Percentiles rank a stretch among this genome's conserved stretches.
Conservation (phyloP, 2,797 vertebrate genomes). For the Dicrostonyx torquatus region DNA sequence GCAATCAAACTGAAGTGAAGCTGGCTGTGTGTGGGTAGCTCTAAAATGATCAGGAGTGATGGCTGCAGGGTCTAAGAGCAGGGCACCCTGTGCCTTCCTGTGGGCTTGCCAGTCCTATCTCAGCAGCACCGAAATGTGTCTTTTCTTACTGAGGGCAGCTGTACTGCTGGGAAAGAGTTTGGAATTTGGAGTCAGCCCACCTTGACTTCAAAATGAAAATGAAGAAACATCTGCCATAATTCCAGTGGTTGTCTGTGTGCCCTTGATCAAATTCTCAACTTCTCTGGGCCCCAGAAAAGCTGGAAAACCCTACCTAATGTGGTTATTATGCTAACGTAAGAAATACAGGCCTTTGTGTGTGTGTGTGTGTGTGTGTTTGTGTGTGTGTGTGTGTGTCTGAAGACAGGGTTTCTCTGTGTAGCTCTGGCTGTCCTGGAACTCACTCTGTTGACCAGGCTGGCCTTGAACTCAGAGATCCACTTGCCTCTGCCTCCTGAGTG, state of each 20-base stretch:
- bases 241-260: not conserved
- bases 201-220: not conserved
- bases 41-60: not conserved
- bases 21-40: constrained; percentile 16
- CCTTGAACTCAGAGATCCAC: not conserved
- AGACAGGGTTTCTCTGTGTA: not conserved
- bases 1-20: constrained; percentile 72
- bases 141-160: not conserved
- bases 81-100: constrained; percentile 1
- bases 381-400: not conserved
- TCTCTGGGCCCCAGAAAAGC: not conserved
- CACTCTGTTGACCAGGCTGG: not conserved
- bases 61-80: not conserved
- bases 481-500: not conserved
- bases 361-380: too few species aligned
- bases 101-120: not conserved
- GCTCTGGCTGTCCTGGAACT: not conserved
- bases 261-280: not conserved
- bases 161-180: not conserved
- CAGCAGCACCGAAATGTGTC: not conserved
- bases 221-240: not conserved
- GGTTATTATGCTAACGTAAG: not conserved
- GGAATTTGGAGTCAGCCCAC: not conserved
- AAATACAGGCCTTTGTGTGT: not conserved
- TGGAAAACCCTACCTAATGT: not conserved